Percentiles rank a stretch among this genome's conserved stretches.
Evolutionary conservation across 2,797 vertebrate species (phyloP).

Genomic region (Leucoraja ocellata): DNA sequence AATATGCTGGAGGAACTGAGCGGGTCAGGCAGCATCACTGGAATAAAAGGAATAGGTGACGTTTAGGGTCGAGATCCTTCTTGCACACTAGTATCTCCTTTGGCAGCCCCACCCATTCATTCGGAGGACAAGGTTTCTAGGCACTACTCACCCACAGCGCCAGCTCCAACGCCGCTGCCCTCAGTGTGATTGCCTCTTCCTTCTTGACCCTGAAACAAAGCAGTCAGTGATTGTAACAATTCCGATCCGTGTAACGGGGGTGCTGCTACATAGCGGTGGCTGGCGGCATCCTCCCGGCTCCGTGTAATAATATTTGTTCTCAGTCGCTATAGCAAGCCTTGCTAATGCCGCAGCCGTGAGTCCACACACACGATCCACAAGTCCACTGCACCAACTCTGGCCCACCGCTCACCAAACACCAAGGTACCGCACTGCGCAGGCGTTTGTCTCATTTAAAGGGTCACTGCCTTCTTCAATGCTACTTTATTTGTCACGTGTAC

Average conservation of each 20-base stretch:
- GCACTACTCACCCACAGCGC: not conserved
- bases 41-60: too few species aligned
- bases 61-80: too few species aligned
- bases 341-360: not conserved
- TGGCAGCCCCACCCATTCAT: not conserved
- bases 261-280: not conserved
- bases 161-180: not conserved
- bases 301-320: not conserved
- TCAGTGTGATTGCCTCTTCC: not conserved
- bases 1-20: too few species aligned
- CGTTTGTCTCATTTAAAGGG: not conserved
- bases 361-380: not conserved
- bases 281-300: not conserved
- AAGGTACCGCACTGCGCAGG: not conserved
- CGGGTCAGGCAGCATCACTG: too few species aligned
- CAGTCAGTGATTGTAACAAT: not conserved
- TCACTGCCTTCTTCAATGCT: not conserved
- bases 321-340: not conserved
- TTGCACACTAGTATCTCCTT: not conserved
- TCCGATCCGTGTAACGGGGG: not conserved
- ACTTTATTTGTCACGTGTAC: too few species aligned
- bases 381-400: not conserved
- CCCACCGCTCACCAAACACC: not conserved
- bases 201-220: not conserved
- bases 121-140: not conserved